A percentile compares a stretch with the other conserved stretches of the same genome.
phyloP scores from a whole-genome alignment of 2,113 vertebrate genomes.

The Bos taurus region DNA sequence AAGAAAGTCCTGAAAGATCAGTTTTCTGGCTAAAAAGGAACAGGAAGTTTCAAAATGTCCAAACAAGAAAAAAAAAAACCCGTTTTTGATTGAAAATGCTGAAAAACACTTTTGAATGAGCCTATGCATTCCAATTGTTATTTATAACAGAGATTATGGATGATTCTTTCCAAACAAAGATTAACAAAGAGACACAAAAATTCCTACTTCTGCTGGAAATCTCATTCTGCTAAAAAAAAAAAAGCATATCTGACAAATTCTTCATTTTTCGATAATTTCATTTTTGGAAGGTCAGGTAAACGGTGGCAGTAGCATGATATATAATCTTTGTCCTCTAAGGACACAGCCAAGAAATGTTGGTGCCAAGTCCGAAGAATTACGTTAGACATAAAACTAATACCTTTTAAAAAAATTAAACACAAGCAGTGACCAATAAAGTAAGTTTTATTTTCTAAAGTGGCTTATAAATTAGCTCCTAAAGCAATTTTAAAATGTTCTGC shows the following conservation, averaged over 20 bases:
- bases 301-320: not conserved
- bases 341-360: not conserved
- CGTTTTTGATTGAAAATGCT: not conserved
- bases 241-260: not conserved
- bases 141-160: not conserved
- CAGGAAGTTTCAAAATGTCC: not conserved
- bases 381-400: not conserved
- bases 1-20: not conserved
- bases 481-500: not conserved
- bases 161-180: conserved; percentile 29
- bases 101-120: conserved; percentile 30
- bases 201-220: not conserved
- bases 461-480: conserved; percentile 19
- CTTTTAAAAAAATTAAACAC: not conserved
- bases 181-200: conserved; percentile 14
- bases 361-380: not conserved
- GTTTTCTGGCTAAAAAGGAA: conserved; percentile 16
- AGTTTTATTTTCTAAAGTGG: not conserved
- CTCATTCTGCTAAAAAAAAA: not conserved
- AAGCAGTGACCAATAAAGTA: not conserved
- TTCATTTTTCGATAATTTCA: conserved; percentile 26
- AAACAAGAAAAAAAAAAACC: not conserved
- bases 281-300: conserved; percentile 29
- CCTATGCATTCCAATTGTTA: not conserved
- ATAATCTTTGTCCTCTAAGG: not conserved